phyloP scores from a whole-genome alignment of 2,797 vertebrate species.

The Fistularia tabacaria region DNA sequence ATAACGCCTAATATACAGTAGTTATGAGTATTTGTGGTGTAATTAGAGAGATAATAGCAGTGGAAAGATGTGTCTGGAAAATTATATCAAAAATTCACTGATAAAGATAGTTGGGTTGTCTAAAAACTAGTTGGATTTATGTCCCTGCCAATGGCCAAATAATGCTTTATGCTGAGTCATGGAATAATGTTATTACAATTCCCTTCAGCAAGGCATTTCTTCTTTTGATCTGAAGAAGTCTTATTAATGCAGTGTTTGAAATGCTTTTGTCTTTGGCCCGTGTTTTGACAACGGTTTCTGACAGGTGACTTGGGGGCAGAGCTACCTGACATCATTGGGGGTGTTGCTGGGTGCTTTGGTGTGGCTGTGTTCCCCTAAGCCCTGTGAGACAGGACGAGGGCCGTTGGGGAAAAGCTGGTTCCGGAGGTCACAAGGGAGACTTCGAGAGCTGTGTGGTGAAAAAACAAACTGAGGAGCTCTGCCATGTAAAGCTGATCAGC shows the following conservation, averaged over 20 bases:
- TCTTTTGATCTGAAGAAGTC: not conserved
- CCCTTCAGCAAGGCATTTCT: too few relatives aligned
- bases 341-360: conserved; percentile 81
- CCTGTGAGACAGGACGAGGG: conserved; percentile 79
- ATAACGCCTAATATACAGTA: too few relatives aligned
- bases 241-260: too few relatives aligned
- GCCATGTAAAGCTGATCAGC: conserved; percentile 29
- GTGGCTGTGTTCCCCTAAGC: conserved; percentile 80
- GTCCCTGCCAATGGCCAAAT: too few relatives aligned
- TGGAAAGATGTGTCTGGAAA: too few relatives aligned
- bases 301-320: conserved; percentile 38
- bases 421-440: conserved; percentile 87
- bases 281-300: conserved; percentile 25
- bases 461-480: conserved; percentile 70
- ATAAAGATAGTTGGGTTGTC: too few relatives aligned
- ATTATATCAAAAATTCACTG: too few relatives aligned
- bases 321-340: conserved; percentile 95
- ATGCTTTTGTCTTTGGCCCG: not conserved
- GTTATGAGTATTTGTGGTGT: too few relatives aligned
- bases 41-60: too few relatives aligned
- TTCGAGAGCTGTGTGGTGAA: conserved; percentile 89
- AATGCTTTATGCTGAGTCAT: too few relatives aligned
- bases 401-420: conserved; percentile 82
- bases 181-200: too few relatives aligned
- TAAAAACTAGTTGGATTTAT: too few relatives aligned